phyloP scores from a whole-genome alignment of 2,888 invertebrate species.

The Beris chalybata region DNA sequence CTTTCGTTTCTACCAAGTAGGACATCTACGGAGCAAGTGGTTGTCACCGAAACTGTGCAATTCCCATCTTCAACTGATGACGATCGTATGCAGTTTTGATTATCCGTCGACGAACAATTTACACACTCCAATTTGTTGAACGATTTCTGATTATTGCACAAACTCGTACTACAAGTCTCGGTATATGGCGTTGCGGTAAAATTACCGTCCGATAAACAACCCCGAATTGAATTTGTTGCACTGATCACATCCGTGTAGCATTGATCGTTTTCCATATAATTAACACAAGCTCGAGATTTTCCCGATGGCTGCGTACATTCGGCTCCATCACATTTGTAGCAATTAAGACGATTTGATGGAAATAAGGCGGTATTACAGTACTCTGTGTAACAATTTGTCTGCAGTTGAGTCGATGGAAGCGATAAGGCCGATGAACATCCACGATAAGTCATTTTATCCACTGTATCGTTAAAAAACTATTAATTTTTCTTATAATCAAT shows the following conservation, averaged over 20 bases:
- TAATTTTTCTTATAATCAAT: too few relatives aligned
- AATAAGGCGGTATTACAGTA: constrained; percentile 18
- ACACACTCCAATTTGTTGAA: not conserved
- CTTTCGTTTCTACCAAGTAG: not conserved
- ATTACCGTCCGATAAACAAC: constrained; percentile 30
- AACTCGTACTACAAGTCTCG: not conserved
- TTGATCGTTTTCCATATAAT: constrained; percentile 17
- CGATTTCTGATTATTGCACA: constrained; percentile 2
- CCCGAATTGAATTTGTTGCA: constrained; percentile 19
- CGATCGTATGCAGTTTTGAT: not conserved
- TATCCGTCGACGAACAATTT: not conserved
- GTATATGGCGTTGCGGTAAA: not conserved
- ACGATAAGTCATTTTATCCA: constrained; percentile 6
- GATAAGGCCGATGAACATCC: constrained; percentile 18
- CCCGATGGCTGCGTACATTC: constrained; percentile 19
- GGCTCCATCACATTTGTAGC: constrained; percentile 26
- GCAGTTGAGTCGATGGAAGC: not conserved
- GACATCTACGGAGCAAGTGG: not conserved
- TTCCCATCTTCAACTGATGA: not conserved
- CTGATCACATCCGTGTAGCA: constrained; percentile 32
- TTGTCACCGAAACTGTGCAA: not conserved
- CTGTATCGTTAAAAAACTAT: not conserved
- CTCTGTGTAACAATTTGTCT: not conserved
- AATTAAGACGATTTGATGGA: constrained; percentile 19
- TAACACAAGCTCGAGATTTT: constrained; percentile 20